Percentiles rank a stretch among this genome's conserved stretches.
These are phyloP conservation scores for Rhogogaster chlorosoma DNA, from an alignment of 2,888 invertebrate genomes.

Conservation along the genomic window DNA sequence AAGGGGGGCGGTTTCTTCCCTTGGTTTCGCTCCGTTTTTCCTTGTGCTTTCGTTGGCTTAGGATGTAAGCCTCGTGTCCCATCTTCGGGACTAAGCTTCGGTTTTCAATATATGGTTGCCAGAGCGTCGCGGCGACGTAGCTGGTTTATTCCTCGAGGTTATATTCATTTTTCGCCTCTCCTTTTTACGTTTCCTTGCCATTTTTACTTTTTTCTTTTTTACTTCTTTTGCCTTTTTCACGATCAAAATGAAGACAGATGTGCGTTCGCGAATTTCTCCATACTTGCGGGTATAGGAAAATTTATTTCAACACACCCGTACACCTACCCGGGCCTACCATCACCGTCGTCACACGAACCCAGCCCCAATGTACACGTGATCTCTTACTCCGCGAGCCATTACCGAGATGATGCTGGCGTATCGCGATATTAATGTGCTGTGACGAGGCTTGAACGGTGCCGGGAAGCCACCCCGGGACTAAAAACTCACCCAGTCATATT, in stretches of 20 bases:
- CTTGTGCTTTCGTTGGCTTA: conserved; percentile 22
- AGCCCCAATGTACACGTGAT: conserved; percentile 26
- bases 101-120: conserved; percentile 44
- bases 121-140: not conserved
- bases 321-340: not conserved
- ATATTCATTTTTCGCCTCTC: conserved; percentile 26
- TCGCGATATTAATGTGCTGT: conserved; percentile 49
- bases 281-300: not conserved
- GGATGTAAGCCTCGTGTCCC: conserved; percentile 40
- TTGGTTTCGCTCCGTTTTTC: not conserved
- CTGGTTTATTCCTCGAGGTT: conserved; percentile 14
- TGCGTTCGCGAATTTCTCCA: conserved; percentile 38
- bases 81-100: conserved; percentile 37
- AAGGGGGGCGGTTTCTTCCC: not conserved
- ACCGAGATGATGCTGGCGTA: conserved; percentile 46
- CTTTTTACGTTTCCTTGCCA: not conserved
- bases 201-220: not conserved
- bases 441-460: conserved; percentile 40
- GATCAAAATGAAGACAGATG: conserved; percentile 45
- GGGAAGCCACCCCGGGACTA: conserved; percentile 30
- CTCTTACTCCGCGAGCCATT: conserved; percentile 44
- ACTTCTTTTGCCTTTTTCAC: not conserved
- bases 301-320: conserved; percentile 15
- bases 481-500: conserved; percentile 35
- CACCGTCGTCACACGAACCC: not conserved